These are phyloP conservation scores for Megalonaias nervosa DNA, from an alignment of 1,140 invertebrate genomes.

Conservation along the genomic window DNA sequence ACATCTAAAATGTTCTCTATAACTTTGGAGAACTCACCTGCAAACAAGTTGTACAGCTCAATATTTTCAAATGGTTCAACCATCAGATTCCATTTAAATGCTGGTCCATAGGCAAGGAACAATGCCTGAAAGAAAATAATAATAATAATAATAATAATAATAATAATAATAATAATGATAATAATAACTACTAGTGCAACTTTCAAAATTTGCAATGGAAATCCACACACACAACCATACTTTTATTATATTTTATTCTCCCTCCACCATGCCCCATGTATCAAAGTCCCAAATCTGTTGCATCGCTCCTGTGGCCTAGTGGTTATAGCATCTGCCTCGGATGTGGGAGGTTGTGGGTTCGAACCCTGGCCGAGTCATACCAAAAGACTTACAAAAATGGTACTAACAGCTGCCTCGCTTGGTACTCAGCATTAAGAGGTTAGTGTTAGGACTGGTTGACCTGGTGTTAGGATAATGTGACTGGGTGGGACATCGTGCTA, in stretches of 20 bases:
- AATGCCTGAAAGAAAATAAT: conserved; percentile 48
- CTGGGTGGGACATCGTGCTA: too few relatives aligned
- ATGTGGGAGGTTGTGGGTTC: too few relatives aligned
- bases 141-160: conserved; percentile 2
- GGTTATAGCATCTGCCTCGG: too few relatives aligned
- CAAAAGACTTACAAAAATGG: too few relatives aligned
- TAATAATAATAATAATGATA: neutral
- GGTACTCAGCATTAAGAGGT: too few relatives aligned
- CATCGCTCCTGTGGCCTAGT: too few relatives aligned
- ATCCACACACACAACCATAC: neutral
- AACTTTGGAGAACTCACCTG: conserved; percentile 31
- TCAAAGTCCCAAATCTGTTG: too few relatives aligned
- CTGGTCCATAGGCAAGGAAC: conserved; percentile 61
- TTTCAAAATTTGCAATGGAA: neutral
- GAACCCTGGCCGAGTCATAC: too few relatives aligned
- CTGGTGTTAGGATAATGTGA: too few relatives aligned
- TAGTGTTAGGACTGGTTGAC: too few relatives aligned
- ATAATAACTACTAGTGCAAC: neutral
- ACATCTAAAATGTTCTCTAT: too few relatives aligned
- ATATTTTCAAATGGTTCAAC: conserved; percentile 65
- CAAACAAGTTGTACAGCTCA: conserved; percentile 62
- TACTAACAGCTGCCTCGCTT: too few relatives aligned
- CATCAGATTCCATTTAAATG: conserved; percentile 51
- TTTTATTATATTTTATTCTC: neutral
- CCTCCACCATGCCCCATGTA: neutral